Evolutionary conservation across 1,140 invertebrate species (phyloP), one percentile per base, ranked within the genome.

Genomic region (Lepidurus packardi): DNA sequence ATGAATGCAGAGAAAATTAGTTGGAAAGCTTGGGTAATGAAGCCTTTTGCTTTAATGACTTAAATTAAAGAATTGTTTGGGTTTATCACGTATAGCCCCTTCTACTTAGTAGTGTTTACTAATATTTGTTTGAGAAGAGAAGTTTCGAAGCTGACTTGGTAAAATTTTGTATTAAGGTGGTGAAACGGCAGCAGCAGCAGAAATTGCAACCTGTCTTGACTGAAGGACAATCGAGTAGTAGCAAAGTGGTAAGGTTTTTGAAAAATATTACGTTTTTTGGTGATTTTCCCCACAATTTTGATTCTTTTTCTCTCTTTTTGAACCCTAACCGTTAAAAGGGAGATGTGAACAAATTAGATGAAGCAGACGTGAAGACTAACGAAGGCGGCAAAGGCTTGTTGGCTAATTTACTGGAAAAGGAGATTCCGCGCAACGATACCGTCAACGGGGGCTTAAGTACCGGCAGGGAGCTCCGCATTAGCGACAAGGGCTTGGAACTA

Each of bases 371-470:
- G 25, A 77, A 77, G 16, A 41, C 41, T 43, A 44, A 47, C 10
- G 76, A 77, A 53, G 42, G 21, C 9, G 47, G 87, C 75, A 87
- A 85, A 83, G 86, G 79, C 81, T 90, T 91, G 87, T 83, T 92
- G 7, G 90, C 90, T 0, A 91, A 92, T 83, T 84, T 92, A 34
- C 83, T 92, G 0, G 91, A 92, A 78, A 87, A 89, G 79, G 89
- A 88, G 81, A 86, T 92, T 0, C 53, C 53, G 53, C 80, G 81
- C 16, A 80, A 80, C 47, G 81, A 82, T 43, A 78, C 81, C 75
- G 75, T 82, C 21, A 82, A 82, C 73, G 81, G 81, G 73, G 79
- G 53, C 13, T 16, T 65, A 21, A 45, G 43, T 6, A 41, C 73
- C 13, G 82, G 82, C 34, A 89, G 89, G 81, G 89, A 90, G 81